These are phyloP conservation scores for Tonatia bakeri DNA, from an alignment of 2,113 vertebrate genomes.

Conservation along the genomic window DNA sequence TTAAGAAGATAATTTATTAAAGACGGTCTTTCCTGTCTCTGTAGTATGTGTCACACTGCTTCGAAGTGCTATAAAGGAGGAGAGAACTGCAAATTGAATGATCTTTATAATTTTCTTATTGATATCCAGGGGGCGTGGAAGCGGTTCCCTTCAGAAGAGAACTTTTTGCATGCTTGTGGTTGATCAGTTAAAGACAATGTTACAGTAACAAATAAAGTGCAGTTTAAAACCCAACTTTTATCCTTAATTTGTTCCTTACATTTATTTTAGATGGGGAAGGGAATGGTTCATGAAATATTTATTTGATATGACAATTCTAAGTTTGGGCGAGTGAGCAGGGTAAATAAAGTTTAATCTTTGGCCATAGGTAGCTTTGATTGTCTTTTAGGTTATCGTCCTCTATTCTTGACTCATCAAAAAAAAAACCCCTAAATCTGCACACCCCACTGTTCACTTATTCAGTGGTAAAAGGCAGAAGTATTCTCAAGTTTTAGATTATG, in stretches of 20 bases:
- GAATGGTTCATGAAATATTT: not conserved
- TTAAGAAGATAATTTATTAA: conserved; percentile 34
- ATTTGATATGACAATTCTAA: conserved; percentile 26
- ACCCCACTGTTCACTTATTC: not conserved
- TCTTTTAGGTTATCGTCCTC: not conserved
- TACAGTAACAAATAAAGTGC: conserved; percentile 38
- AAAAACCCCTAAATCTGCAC: not conserved
- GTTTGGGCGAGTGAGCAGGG: not conserved
- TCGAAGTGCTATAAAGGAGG: conserved; percentile 32
- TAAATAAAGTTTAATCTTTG: conserved; percentile 18
- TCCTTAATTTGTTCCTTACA: conserved; percentile 27
- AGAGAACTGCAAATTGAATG: not conserved
- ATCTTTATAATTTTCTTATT: not conserved
- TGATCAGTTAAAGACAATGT: conserved; percentile 24
- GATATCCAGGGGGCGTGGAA: not conserved
- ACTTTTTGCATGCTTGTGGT: not conserved
- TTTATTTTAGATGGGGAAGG: not conserved
- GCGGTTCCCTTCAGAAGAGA: not conserved
- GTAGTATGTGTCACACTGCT: conserved; percentile 26
- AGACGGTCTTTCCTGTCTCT: conserved; percentile 48
- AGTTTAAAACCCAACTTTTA: conserved; percentile 38
- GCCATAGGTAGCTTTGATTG: not conserved
- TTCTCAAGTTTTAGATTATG: conserved; percentile 21
- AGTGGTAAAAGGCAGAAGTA: not conserved
- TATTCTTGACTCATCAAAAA: not conserved